Evolutionary conservation across 2,888 invertebrate genomes (phyloP).

Genomic region (Hylaea fasciaria): DNA sequence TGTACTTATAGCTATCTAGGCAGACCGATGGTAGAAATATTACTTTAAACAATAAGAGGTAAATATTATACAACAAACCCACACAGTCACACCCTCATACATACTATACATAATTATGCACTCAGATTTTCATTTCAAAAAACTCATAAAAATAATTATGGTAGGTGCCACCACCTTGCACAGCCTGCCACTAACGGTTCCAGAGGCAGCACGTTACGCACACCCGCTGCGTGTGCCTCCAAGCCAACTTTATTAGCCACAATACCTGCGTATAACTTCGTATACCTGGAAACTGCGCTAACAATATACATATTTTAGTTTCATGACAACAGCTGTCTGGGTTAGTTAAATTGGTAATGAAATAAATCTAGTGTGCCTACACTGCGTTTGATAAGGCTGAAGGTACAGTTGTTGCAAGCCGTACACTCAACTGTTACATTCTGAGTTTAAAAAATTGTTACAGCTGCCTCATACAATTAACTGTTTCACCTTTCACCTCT

Average conservation of each 20-base stretch:
- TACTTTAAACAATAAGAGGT: too few species aligned
- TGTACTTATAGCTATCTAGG: too few species aligned
- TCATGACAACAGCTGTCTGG: constrained; percentile 62
- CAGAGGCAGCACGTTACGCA: constrained; percentile 7
- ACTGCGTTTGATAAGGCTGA: background rate
- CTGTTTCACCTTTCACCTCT: too few species aligned
- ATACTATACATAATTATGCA: too few species aligned
- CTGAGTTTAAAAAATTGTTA: background rate
- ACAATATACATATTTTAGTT: constrained; percentile 60
- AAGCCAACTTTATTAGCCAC: constrained; percentile 55
- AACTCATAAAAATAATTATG: too few species aligned
- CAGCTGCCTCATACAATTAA: background rate
- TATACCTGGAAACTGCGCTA: constrained; percentile 57
- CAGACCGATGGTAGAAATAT: too few species aligned
- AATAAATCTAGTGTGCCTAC: constrained; percentile 51
- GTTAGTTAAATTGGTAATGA: constrained; percentile 65
- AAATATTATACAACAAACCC: too few species aligned
- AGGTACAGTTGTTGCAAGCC: too few species aligned
- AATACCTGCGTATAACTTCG: constrained; percentile 49
- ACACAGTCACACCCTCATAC: too few species aligned
- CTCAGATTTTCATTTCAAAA: too few species aligned
- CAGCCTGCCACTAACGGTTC: constrained; percentile 12
- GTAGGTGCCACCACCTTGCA: too few species aligned
- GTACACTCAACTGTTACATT: too few species aligned
- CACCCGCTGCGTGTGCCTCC: constrained; percentile 60